These are phyloP conservation scores for Ostrea denselamellosa DNA, from an alignment of 1,140 invertebrate genomes.

Conservation along the genomic window DNA sequence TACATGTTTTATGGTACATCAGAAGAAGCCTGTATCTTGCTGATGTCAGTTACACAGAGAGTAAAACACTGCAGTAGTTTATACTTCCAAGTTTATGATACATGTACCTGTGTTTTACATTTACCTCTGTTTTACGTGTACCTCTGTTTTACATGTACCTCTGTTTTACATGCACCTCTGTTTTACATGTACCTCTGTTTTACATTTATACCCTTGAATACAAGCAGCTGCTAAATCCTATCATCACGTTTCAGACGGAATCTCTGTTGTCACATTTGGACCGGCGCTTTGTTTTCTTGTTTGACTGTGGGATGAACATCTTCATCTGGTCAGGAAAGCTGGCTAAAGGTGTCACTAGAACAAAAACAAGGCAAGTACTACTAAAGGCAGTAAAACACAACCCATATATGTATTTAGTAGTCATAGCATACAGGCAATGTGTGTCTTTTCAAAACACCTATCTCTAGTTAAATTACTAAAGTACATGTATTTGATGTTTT, in stretches of 20 bases:
- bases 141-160: background rate
- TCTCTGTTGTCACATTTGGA: slow-evolving; percentile 80
- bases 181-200: background rate
- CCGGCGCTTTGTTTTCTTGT: slow-evolving; percentile 93
- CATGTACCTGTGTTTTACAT: no score
- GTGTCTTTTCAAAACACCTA: no score
- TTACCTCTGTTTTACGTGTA: background rate
- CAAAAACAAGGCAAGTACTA: slow-evolving; percentile 86
- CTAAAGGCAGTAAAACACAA: background rate
- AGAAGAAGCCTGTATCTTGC: no score
- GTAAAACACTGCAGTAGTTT: no score
- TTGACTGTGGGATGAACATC: slow-evolving; percentile 92
- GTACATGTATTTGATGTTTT: slow-evolving; percentile 17
- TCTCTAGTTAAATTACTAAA: background rate
- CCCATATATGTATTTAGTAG: no score
- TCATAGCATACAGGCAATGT: no score
- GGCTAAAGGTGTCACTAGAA: slow-evolving; percentile 96
- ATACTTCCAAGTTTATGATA: no score
- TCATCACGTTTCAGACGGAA: slow-evolving; percentile 18
- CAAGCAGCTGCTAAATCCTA: no score
- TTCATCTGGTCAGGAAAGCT: slow-evolving; percentile 93
- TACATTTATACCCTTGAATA: background rate
- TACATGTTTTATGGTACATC: no score
- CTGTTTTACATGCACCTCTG: no score
- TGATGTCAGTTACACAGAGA: no score